A percentile compares a stretch with the other conserved stretches of the same genome.
Conservation (phyloP, 2,888 invertebrate genomes). For the Plagiodera versicolora region DNA sequence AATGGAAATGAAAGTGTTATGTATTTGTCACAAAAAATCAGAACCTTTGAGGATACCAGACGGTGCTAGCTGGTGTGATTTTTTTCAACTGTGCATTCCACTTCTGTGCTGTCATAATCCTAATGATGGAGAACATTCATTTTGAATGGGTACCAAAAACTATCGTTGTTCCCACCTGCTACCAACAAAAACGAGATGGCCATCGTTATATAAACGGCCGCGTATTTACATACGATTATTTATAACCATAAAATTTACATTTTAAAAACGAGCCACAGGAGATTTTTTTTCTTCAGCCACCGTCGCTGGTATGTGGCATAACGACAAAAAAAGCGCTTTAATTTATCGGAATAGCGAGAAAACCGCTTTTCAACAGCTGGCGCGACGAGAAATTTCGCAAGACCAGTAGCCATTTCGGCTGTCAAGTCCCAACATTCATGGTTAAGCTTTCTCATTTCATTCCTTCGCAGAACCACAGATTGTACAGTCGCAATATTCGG, state of each 20-base stretch:
- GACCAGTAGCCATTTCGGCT: conserved; percentile 1
- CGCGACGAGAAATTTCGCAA: background rate
- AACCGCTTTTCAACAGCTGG: background rate
- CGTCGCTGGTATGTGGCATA: background rate
- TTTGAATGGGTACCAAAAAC: background rate
- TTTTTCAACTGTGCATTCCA: too few species aligned
- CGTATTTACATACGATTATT: conserved; percentile 11
- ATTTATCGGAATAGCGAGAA: background rate
- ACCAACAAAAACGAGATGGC: background rate
- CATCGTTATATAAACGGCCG: background rate
- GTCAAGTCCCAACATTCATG: background rate
- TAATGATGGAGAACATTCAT: too few species aligned
- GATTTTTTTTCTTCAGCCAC: background rate
- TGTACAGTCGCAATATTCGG: too few species aligned
- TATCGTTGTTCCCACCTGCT: background rate
- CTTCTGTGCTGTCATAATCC: too few species aligned
- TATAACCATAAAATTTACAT: conserved; percentile 13
- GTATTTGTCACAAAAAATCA: too few species aligned
- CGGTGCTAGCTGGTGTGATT: too few species aligned
- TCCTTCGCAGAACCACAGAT: background rate
- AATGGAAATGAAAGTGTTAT: too few species aligned
- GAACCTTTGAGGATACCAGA: too few species aligned
- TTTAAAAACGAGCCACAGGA: conserved; percentile 1
- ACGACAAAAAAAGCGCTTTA: background rate
- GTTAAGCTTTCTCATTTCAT: background rate